Evolutionary conservation across 2,888 invertebrate genomes (phyloP), one percentile per base, ranked within the genome.

Genomic region (Andricus quercusramuli): DNA sequence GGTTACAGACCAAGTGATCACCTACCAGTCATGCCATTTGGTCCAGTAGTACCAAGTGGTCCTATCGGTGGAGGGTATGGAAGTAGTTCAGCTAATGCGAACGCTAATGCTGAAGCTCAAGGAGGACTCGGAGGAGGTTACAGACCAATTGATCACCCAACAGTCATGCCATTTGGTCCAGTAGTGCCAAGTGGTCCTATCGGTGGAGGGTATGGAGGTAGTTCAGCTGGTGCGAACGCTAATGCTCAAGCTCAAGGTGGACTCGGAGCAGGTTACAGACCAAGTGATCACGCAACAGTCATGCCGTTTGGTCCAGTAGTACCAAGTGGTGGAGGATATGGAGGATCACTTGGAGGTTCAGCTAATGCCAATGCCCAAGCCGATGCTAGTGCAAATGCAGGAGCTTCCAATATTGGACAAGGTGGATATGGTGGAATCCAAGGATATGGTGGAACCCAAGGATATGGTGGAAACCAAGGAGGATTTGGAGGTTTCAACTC

Each of bases 351-450:
- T 25, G 25, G 25, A 25, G 44, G 68, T 47, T 29, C 51, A 70
- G 17, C 29, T 20, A 25, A 32, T 47, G 15, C 47, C 2, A 17
- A 15, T 32, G 25, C 70, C 9, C 51, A 70, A n/a, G 85, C 85
- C 6, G 76, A 81, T 66, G 84, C 81, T 0, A 70, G 47, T 59
- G 79, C 80, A 11, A 81, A 80, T 25, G 82, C 84, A 13, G 77
- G 47, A 15, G 80, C 83, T 41, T 70, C 32, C 1, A 70, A 51
- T 51, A 20, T 25, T 25, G 25, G 25, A 25, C 25, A 25, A 25
- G 25, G 22, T 59, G n/a, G 56, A 56, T 56, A n/a, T n/a, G 56
- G 56, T 9, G n/a, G n/a, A n/a, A 20, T 1, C n/a, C 56, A 56
- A 56, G n/a, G 56, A 25, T n/a, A 56, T 56, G 20, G n/a, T n/a